phyloP scores from a whole-genome alignment of 1,140 invertebrate species.

The Pachypeltis micranthus region DNA sequence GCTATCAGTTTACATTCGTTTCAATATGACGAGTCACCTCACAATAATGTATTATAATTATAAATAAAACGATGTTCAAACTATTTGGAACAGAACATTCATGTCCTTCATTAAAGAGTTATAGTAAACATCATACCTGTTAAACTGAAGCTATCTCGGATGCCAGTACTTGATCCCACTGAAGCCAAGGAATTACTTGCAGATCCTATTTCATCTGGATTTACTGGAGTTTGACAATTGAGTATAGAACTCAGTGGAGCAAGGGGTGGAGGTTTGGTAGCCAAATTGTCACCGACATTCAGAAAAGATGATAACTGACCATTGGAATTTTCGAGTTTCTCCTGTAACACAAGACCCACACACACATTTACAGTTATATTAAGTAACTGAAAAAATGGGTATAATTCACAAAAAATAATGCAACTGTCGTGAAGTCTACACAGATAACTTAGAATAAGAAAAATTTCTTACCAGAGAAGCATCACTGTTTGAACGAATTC shows the following conservation, averaged over 20 bases:
- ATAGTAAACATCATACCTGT: neutral
- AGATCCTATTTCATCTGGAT: slow-evolving; percentile 21
- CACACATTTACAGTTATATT: neutral
- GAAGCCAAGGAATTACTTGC: slow-evolving; percentile 10
- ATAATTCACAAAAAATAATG: slow-evolving; percentile 2
- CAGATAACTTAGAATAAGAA: too few species aligned
- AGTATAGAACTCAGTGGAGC: slow-evolving; percentile 24
- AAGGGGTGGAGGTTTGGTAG: slow-evolving; percentile 37
- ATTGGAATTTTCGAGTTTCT: neutral
- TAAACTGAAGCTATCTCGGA: neutral
- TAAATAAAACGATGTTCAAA: too few species aligned
- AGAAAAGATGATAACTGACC: neutral
- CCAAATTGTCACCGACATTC: neutral
- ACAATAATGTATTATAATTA: too few species aligned
- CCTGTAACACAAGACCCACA: neutral
- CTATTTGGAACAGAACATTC: too few species aligned
- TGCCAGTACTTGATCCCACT: neutral
- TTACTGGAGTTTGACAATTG: neutral
- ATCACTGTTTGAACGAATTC: too few species aligned
- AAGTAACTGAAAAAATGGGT: neutral
- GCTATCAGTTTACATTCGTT: too few species aligned
- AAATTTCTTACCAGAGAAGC: too few species aligned
- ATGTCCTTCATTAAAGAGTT: too few species aligned
- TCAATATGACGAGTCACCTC: too few species aligned
- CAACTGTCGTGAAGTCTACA: neutral